These are phyloP conservation scores for Pachymerium ferrugineum DNA, from an alignment of 2,888 invertebrate species.

Conservation along the genomic window DNA sequence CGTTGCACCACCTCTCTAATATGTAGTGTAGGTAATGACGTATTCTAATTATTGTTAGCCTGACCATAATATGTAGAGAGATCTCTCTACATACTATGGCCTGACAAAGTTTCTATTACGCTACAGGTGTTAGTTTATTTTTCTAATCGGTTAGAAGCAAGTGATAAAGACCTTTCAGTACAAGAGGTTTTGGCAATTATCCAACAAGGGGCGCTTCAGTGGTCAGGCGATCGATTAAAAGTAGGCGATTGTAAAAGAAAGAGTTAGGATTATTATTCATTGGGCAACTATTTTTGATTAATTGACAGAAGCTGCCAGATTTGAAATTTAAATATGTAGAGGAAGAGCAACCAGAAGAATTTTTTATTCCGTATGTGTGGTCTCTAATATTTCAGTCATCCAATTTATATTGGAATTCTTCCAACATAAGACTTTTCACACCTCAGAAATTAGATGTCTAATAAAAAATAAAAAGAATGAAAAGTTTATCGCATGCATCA, in stretches of 20 bases:
- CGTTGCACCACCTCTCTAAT: no score
- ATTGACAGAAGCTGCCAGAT: slow-evolving; percentile 92
- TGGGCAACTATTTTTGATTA: slow-evolving; percentile 21
- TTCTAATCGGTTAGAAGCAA: slow-evolving; percentile 58
- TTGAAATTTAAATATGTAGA: slow-evolving; percentile 98
- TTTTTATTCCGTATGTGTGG: slow-evolving; percentile 99
- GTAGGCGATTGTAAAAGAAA: slow-evolving; percentile 52
- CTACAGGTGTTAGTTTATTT: slow-evolving; percentile 63
- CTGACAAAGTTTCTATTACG: slow-evolving; percentile 33
- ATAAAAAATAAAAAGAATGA: not conserved
- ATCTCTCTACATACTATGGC: no score
- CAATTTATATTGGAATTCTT: slow-evolving; percentile 53
- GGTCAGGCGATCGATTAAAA: slow-evolving; percentile 88
- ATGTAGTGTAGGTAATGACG: no score
- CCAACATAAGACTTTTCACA: slow-evolving; percentile 47
- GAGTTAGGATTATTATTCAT: not conserved
- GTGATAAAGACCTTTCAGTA: slow-evolving; percentile 68
- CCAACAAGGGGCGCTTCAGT: slow-evolving; percentile 83
- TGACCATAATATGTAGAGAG: no score
- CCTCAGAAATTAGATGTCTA: slow-evolving; percentile 14
- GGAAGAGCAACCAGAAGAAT: slow-evolving; percentile 96
- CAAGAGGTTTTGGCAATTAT: slow-evolving; percentile 80
- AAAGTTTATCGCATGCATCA: no score
- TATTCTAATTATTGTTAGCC: no score
- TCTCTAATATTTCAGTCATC: slow-evolving; percentile 65